These are phyloP conservation scores for Hyppa rectilinea DNA, from an alignment of 2,888 invertebrate species.

Conservation along the genomic window DNA sequence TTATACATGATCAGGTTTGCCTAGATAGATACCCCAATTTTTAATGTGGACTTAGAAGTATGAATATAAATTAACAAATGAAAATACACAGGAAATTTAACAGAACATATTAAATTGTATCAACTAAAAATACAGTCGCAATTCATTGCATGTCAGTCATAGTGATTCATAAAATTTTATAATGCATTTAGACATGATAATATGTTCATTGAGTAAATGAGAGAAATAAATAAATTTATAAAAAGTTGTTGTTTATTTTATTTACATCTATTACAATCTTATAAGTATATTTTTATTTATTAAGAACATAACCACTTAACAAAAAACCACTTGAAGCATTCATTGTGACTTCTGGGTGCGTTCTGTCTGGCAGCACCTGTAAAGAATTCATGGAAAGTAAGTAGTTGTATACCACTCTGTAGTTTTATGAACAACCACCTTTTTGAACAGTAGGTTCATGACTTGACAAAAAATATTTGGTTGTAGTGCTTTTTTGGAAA, in stretches of 20 bases:
- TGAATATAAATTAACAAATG: constrained; percentile 49
- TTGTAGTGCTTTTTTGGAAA: not conserved
- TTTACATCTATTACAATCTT: constrained; percentile 51
- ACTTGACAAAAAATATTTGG: not conserved
- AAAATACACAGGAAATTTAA: constrained; percentile 41
- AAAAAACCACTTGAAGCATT: constrained; percentile 97
- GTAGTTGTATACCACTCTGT: not conserved
- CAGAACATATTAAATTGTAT: constrained; percentile 47
- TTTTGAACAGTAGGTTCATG: not conserved
- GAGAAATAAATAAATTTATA: constrained; percentile 82
- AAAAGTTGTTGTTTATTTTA: constrained; percentile 66
- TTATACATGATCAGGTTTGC: constrained; percentile 62
- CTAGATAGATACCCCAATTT: constrained; percentile 62
- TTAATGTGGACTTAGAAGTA: constrained; percentile 37
- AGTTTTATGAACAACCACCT: not conserved
- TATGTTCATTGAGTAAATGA: constrained; percentile 82
- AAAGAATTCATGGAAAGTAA: constrained; percentile 54
- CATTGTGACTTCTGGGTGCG: constrained; percentile 98
- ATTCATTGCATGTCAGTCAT: constrained; percentile 75
- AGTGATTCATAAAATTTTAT: constrained; percentile 78
- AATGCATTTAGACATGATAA: constrained; percentile 83
- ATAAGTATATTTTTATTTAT: constrained; percentile 74
- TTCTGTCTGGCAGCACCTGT: constrained; percentile 94
- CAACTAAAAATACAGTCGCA: constrained; percentile 65
- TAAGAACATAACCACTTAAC: constrained; percentile 93